Percentiles rank a stretch among this genome's conserved stretches.
These are phyloP conservation scores for Pentamera pediparva DNA, from an alignment of 53 echinoderm and acorn worm species.

Conservation along the genomic window DNA sequence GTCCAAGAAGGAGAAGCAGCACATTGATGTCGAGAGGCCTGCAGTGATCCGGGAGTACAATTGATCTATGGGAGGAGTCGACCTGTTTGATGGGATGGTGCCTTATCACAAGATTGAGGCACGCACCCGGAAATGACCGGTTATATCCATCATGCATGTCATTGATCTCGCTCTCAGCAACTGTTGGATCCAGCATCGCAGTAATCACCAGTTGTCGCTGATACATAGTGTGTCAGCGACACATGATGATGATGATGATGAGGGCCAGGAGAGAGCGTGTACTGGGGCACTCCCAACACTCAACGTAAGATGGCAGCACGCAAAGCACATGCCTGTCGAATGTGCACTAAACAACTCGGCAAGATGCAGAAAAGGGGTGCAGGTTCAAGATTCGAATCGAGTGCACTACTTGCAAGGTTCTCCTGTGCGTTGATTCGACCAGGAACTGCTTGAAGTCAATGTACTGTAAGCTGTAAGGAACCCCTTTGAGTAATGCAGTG, in stretches of 20 bases:
- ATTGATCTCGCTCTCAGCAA: slow-evolving; percentile 14
- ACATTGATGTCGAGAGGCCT: slow-evolving; percentile 9
- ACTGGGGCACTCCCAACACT: not conserved
- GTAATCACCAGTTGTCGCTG: not conserved
- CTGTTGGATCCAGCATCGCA: slow-evolving; percentile 21
- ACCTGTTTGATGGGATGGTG: slow-evolving; percentile 12
- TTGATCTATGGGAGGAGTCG: slow-evolving; percentile 20
- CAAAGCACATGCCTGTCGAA: slow-evolving; percentile 1
- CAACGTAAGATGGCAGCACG: not conserved
- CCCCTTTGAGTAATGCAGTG: too few relatives aligned
- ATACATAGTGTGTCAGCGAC: not conserved
- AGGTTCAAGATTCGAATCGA: not conserved
- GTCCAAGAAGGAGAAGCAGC: slow-evolving; percentile 3
- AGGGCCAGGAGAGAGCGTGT: not conserved
- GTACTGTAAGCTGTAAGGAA: too few relatives aligned
- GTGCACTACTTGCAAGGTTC: slow-evolving; percentile 19
- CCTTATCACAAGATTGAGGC: not conserved
- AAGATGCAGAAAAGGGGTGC: slow-evolving; percentile 23
- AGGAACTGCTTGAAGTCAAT: slow-evolving; percentile 24
- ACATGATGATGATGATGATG: not conserved
- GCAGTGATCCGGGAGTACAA: slow-evolving; percentile 2
- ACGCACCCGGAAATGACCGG: slow-evolving; percentile 15
- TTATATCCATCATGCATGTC: slow-evolving; percentile 16
- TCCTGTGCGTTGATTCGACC: not conserved
- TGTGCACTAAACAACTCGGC: slow-evolving; percentile 4